Base-by-base conservation (phyloP, 2,797 vertebrate species). In the Micrastur ruficollis region DNA sequence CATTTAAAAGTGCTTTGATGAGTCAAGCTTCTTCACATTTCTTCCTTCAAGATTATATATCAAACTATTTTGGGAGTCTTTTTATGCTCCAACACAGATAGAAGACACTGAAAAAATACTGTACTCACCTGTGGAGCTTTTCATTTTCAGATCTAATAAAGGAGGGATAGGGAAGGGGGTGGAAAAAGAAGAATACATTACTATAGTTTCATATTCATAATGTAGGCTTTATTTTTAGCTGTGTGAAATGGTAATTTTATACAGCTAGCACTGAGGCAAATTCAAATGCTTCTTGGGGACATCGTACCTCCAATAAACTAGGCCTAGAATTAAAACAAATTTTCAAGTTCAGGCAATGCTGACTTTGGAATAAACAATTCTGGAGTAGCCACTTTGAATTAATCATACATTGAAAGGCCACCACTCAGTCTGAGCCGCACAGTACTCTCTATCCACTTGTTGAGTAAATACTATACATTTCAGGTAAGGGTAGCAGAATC, bases 51-150 rank as follows among this genome's bases (percentile, higher is more conserved):
- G 61, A 46, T 92, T 40, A 63, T 14, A 9, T 20, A 46, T 61
- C 22, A 20, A 23, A 5, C 13, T 71, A 20, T 72, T 75, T 71
- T 5, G 4, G 22, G 8, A 20, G 3, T 38, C 16, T 58, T 68
- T 59, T 74, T 32, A 31, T 61, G 31, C 32, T 73, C 46, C 78
- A 42, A 70, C 14, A 61, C 14, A 84, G 19, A 53, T 7, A 76
- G 8, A 47, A 76, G 34, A 56, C 29, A 31, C 14, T 72, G 40
- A 53, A 83, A 62, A 61, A 29, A 29, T 8, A 34, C 26, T 47
- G 20, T 75, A 96, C 95, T 94, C 36, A 98, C 94, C 96, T 86
- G 74, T 81, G 40, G 81, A 95, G 44, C 75, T 97, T 88, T 97
- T 98, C 81, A 84, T 97, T 90, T 40, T 75, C 86, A 96, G 58